Conservation (phyloP, 2,113 vertebrate genomes). For the Rhabdomys dilectus region DNA sequence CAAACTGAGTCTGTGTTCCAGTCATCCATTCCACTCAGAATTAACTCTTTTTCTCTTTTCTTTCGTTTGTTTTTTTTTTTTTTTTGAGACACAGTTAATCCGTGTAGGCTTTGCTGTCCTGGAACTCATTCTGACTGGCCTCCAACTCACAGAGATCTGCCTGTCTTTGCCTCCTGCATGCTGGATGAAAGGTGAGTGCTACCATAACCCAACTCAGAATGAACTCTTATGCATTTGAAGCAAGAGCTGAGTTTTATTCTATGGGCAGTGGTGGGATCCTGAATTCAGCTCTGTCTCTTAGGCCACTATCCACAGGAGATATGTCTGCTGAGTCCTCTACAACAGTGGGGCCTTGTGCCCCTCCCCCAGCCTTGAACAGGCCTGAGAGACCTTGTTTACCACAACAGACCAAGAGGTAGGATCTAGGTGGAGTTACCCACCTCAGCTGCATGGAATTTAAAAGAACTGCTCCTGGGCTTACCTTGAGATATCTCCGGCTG, state of each 20-base stretch:
- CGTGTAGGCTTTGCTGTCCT: no score
- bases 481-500: no score
- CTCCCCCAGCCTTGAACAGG: no score
- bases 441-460: no score
- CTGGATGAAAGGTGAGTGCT: not conserved
- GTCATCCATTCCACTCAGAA: not conserved
- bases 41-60: not conserved
- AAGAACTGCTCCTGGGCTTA: no score
- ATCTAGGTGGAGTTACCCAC: no score
- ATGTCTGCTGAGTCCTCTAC: not conserved
- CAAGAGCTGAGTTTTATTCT: not conserved
- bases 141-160: not conserved
- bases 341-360: not conserved
- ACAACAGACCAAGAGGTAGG: no score
- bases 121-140: not conserved
- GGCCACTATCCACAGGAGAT: not conserved
- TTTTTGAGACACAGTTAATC: not conserved
- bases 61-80: not conserved
- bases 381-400: no score
- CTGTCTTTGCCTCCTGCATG: not conserved
- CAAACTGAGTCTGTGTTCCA: not conserved
- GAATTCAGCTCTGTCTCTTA: not conserved
- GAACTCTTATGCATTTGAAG: not conserved
- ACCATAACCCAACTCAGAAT: not conserved
- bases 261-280: not conserved